Percentiles rank a stretch among this genome's conserved stretches.
Evolutionary conservation across 2,888 invertebrate species (phyloP).

Genomic region (Epistrophe grossulariae): DNA sequence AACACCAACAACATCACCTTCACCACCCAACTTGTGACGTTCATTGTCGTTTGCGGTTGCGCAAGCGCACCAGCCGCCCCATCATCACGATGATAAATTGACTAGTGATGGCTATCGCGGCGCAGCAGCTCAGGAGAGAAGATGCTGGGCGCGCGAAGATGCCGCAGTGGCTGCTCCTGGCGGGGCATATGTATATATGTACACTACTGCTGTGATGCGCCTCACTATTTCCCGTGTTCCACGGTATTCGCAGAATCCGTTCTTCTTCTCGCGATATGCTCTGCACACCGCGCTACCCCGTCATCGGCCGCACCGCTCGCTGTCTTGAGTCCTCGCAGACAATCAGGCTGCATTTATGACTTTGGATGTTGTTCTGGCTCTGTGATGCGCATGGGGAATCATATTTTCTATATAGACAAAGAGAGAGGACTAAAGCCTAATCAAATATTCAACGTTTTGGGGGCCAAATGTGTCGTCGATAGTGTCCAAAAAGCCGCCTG

Average conservation of each 20-base stretch:
- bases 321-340: conserved; percentile 75
- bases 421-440: conserved; percentile 43
- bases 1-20: conserved; percentile 42
- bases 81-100: conserved; percentile 78
- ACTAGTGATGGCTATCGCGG: conserved; percentile 76
- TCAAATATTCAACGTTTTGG: conserved; percentile 76
- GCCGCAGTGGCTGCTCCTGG: conserved; percentile 74
- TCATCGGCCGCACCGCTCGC: not conserved
- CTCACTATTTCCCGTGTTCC: conserved; percentile 60
- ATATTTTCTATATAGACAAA: conserved; percentile 37
- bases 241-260: conserved; percentile 74
- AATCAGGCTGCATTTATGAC: conserved; percentile 77
- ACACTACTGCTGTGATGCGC: conserved; percentile 53
- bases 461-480: conserved; percentile 76
- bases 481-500: conserved; percentile 84
- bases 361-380: conserved; percentile 16
- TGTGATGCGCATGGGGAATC: conserved; percentile 15
- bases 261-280: conserved; percentile 15
- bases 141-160: conserved; percentile 59
- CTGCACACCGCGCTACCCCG: not conserved
- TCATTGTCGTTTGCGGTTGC: conserved; percentile 70
- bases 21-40: conserved; percentile 73
- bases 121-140: conserved; percentile 11
- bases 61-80: conserved; percentile 74
- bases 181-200: not conserved